Percentiles rank a stretch among this genome's conserved stretches.
phyloP scores from a whole-genome alignment of 2,888 invertebrate species.

The Drosophila birchii region DNA sequence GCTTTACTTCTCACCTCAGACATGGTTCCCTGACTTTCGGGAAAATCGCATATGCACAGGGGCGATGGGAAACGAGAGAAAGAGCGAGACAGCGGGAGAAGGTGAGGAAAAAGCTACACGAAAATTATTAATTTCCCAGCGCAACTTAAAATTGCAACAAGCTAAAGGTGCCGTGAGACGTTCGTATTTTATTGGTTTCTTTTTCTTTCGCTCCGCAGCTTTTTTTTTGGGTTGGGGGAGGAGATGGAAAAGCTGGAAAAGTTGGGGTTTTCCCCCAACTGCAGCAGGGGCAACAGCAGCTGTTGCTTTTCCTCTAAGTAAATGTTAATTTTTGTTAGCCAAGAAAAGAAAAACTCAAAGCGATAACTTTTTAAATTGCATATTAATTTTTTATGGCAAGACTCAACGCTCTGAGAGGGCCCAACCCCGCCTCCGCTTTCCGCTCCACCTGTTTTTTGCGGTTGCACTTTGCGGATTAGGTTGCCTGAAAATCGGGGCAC shows the following conservation, averaged over 20 bases:
- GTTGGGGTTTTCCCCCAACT: conserved; percentile 23
- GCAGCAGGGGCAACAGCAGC: conserved; percentile 37
- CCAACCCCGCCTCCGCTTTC: background rate
- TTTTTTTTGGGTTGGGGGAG: background rate
- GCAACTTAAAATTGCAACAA: conserved; percentile 70
- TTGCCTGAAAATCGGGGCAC: conserved; percentile 2
- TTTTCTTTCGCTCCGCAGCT: conserved; percentile 44
- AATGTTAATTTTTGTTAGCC: conserved; percentile 52
- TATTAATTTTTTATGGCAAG: conserved; percentile 52
- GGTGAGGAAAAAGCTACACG: conserved; percentile 46
- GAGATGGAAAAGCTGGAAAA: conserved; percentile 37
- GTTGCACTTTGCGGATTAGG: conserved; percentile 43
- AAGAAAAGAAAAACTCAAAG: conserved; percentile 43
- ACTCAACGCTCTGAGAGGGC: too few species aligned
- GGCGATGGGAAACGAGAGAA: conserved; percentile 1
- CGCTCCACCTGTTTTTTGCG: conserved; percentile 32
- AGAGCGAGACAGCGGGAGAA: background rate
- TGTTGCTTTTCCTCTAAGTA: conserved; percentile 50
- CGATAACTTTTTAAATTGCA: conserved; percentile 66
- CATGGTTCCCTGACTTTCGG: conserved; percentile 57
- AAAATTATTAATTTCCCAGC: conserved; percentile 73
- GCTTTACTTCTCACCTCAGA: conserved; percentile 56
- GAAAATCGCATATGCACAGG: conserved; percentile 44
- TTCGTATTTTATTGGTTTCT: conserved; percentile 32
- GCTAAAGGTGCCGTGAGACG: conserved; percentile 42